Conservation (phyloP, 2,113 vertebrate species). For the Pomatorhinus ruficollis region DNA sequence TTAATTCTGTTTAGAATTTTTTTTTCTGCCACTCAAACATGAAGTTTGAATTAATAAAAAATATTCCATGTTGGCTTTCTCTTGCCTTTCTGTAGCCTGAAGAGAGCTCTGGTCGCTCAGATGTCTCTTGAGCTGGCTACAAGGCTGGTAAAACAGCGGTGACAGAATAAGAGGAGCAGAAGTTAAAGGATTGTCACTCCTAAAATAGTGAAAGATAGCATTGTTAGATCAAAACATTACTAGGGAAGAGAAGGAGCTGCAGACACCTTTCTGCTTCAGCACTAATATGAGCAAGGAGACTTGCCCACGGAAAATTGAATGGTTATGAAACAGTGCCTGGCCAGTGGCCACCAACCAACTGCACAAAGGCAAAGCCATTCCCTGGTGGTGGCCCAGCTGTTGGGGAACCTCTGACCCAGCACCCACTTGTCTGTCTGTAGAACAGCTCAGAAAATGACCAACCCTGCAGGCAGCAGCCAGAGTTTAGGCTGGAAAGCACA, state of each 20-base stretch:
- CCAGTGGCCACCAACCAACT: fast-evolving
- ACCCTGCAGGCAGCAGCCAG: neutral
- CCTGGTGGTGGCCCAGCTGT: fast-evolving
- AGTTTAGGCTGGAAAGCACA: fast-evolving
- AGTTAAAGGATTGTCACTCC: neutral
- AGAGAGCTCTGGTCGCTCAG: neutral
- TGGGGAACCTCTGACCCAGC: fast-evolving
- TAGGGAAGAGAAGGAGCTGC: neutral
- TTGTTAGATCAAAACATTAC: neutral
- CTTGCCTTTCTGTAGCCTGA: neutral
- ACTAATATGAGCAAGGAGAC: neutral
- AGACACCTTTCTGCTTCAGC: neutral
- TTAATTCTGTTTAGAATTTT: neutral
- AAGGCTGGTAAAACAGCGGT: neutral
- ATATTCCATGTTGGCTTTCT: neutral
- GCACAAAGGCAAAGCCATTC: fast-evolving
- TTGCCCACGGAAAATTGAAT: fast-evolving
- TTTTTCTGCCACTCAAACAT: neutral
- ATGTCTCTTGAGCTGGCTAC: neutral
- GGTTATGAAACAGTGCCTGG: fast-evolving
- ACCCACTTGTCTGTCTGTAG: neutral
- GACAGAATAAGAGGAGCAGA: neutral
- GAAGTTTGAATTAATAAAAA: neutral
- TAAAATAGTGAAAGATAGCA: neutral
- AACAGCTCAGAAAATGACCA: neutral